These are phyloP conservation scores for Smutsia gigantea DNA, from an alignment of 2,797 vertebrate genomes.

Conservation along the genomic window DNA sequence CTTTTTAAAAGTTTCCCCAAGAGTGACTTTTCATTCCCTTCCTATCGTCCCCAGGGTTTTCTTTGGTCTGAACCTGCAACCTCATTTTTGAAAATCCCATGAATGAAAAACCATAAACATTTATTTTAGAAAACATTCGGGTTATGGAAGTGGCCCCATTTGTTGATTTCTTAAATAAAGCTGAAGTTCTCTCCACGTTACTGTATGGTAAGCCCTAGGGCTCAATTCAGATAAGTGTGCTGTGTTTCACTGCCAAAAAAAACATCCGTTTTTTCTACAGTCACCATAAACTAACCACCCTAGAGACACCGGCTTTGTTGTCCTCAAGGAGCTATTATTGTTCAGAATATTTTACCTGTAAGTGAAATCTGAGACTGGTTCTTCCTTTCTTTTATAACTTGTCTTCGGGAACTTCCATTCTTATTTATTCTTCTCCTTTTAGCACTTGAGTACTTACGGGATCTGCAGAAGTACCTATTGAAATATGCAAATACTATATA, in stretches of 20 bases:
- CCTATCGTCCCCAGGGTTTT: not conserved
- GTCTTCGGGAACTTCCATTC: slow-evolving; percentile 81
- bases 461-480: slow-evolving; percentile 84
- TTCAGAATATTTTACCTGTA: slow-evolving; percentile 83
- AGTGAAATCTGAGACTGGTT: slow-evolving; percentile 81
- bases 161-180: slow-evolving; percentile 83
- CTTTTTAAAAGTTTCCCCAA: not conserved
- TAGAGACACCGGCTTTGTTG: slow-evolving; percentile 84
- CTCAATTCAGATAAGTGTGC: slow-evolving; percentile 81
- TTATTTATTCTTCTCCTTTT: slow-evolving; percentile 80
- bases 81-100: not conserved
- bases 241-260: slow-evolving; percentile 78
- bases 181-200: slow-evolving; percentile 79
- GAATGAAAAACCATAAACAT: slow-evolving; percentile 48
- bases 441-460: slow-evolving; percentile 83
- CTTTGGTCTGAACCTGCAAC: slow-evolving; percentile 51
- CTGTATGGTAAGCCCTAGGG: slow-evolving; percentile 80
- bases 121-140: slow-evolving; percentile 64
- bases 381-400: slow-evolving; percentile 77
- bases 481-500: slow-evolving; percentile 88
- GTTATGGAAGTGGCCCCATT: slow-evolving; percentile 66
- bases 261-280: slow-evolving; percentile 66
- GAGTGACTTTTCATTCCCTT: not conserved
- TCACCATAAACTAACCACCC: slow-evolving; percentile 84
- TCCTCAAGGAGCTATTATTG: slow-evolving; percentile 82